Evolutionary conservation across 2,888 invertebrate species (phyloP).

Genomic region (Muschampia plurimacula): DNA sequence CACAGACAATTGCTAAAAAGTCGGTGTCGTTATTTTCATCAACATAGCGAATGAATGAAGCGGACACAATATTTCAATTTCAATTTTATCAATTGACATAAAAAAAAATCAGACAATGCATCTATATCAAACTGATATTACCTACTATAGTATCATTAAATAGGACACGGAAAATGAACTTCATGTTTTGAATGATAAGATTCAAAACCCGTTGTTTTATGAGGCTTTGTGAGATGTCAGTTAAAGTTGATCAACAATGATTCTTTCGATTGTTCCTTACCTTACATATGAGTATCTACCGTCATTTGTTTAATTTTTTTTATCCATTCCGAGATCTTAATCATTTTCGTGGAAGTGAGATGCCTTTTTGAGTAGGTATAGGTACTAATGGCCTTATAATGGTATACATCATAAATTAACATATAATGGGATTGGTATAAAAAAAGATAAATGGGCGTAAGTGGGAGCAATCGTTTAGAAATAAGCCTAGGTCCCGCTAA

Average conservation of each 20-base stretch:
- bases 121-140: conserved; percentile 13
- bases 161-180: neutral
- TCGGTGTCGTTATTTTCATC: conserved; percentile 13
- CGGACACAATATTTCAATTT: conserved; percentile 18
- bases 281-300: neutral
- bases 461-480: no score
- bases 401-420: neutral
- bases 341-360: neutral
- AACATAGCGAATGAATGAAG: conserved; percentile 9
- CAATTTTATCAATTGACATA: conserved; percentile 27
- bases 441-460: no score
- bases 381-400: conserved; percentile 3
- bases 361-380: neutral
- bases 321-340: neutral
- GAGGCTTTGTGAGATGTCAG: neutral
- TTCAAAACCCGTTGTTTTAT: neutral
- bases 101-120: neutral
- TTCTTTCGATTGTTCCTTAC: neutral
- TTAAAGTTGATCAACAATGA: neutral
- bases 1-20: neutral
- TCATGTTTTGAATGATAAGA: neutral
- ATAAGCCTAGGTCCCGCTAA: no score
- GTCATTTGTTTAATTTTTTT: conserved; percentile 1
- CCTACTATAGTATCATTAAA: neutral
- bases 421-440: neutral